Evolutionary conservation across 1,140 invertebrate genomes (phyloP).

Genomic region (Helicoverpa zea): DNA sequence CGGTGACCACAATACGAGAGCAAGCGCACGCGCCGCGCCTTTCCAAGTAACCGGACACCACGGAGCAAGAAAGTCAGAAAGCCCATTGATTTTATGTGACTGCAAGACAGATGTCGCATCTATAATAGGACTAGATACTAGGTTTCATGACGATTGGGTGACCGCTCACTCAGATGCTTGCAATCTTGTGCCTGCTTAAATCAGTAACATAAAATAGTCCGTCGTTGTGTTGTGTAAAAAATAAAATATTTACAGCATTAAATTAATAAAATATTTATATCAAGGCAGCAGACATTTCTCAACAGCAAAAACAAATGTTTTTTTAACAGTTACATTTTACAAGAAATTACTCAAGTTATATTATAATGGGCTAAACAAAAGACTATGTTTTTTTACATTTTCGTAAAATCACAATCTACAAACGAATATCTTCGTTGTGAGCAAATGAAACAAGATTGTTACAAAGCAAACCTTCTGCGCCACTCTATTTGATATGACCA

Average conservation of each 20-base stretch:
- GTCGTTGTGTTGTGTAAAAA: no score
- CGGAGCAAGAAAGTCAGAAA: constrained; percentile 1
- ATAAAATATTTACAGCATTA: no score
- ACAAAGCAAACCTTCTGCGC: not conserved
- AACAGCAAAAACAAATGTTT: not conserved
- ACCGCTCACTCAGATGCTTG: no score
- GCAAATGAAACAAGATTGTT: not conserved
- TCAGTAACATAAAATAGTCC: no score
- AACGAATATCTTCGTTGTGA: not conserved
- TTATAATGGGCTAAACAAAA: not conserved
- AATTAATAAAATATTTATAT: no score
- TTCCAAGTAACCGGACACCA: not conserved
- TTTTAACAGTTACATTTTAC: not conserved
- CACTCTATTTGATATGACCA: not conserved
- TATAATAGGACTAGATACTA: no score
- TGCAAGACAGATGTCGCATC: no score
- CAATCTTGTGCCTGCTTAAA: no score
- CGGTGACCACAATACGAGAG: constrained; percentile 20
- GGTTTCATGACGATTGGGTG: no score
- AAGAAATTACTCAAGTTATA: no score
- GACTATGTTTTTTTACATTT: no score
- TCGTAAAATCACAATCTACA: not conserved
- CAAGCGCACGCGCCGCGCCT: constrained; percentile 25
- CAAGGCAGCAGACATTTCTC: no score
- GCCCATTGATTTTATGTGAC: not conserved